Conservation (phyloP, 2,113 vertebrate genomes). For the Xenotilapia caudafasciata region DNA sequence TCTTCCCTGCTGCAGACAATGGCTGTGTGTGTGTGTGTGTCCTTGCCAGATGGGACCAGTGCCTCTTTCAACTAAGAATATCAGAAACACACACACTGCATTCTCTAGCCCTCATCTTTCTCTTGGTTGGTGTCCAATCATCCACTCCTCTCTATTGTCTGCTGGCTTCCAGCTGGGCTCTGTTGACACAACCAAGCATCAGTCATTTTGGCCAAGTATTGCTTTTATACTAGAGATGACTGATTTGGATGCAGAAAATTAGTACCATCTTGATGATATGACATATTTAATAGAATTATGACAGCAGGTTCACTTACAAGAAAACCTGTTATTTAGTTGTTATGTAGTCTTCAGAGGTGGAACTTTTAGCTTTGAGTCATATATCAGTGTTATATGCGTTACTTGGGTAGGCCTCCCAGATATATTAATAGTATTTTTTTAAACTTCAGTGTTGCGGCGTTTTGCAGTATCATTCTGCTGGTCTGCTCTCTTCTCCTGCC, state of each 20-base stretch:
- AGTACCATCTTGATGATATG: background rate
- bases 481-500: background rate
- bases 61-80: conserved; percentile 32
- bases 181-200: background rate
- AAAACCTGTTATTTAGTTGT: background rate
- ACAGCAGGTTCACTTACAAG: background rate
- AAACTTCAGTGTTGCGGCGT: background rate
- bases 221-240: background rate
- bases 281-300: background rate
- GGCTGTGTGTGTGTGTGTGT: background rate
- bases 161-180: background rate
- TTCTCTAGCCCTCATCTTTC: conserved; percentile 4
- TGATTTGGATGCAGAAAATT: background rate
- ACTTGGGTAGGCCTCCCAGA: background rate
- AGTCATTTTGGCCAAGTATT: background rate
- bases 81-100: background rate
- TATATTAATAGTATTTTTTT: background rate
- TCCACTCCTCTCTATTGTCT: conserved; percentile 3
- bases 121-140: conserved; percentile 24
- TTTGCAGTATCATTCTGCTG: background rate
- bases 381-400: background rate
- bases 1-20: conserved; percentile 49
- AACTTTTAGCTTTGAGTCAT: background rate
- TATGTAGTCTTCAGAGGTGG: background rate
- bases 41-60: conserved; percentile 46